Percentiles rank a stretch among this genome's conserved stretches.
Evolutionary conservation across 2,888 invertebrate genomes (phyloP).

Genomic region (Eurytoma adleriae): DNA sequence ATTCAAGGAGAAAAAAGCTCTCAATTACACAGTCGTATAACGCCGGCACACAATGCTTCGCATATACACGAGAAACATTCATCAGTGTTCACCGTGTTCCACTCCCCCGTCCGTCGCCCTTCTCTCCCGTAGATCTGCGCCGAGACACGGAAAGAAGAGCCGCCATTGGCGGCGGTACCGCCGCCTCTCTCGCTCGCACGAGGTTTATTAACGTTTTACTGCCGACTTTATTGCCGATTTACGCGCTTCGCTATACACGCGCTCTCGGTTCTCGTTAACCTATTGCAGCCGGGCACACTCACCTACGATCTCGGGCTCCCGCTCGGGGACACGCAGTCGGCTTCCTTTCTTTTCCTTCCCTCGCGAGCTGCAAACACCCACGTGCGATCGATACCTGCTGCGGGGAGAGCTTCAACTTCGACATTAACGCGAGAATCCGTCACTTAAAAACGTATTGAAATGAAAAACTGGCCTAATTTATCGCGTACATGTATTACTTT

Average conservation of each 20-base stretch:
- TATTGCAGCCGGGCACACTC: constrained; percentile 25
- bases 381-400: constrained; percentile 1
- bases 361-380: background rate
- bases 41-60: constrained; percentile 26
- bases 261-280: constrained; percentile 51
- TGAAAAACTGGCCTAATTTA: no score
- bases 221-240: constrained; percentile 67
- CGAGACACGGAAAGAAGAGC: constrained; percentile 4
- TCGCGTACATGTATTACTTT: no score
- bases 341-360: constrained; percentile 25
- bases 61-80: constrained; percentile 38
- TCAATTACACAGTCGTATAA: constrained; percentile 48
- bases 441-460: no score
- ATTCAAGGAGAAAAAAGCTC: constrained; percentile 50
- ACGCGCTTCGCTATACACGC: constrained; percentile 58
- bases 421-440: no score
- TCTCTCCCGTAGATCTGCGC: constrained; percentile 30
- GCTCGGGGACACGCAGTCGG: background rate
- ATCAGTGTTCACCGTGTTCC: background rate
- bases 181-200: constrained; percentile 44
- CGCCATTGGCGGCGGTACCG: background rate
- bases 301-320: no score
- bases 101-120: background rate
- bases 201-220: constrained; percentile 69
- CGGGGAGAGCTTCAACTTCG: background rate